Conservation (phyloP, 2,888 invertebrate species). For the Pardosa pseudoannulata region DNA sequence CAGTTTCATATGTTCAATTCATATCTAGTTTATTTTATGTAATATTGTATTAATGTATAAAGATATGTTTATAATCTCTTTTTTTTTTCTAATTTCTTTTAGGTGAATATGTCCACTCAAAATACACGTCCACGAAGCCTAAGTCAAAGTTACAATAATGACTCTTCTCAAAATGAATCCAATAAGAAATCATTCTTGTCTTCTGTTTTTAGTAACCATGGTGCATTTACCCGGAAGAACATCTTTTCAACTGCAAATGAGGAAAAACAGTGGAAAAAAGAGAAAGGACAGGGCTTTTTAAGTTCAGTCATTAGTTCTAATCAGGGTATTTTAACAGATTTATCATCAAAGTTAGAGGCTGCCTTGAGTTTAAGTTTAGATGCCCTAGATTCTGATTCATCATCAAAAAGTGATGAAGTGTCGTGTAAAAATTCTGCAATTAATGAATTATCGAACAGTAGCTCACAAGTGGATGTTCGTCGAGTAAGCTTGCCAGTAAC, state of each 20-base stretch:
- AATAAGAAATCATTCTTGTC: conserved; percentile 53
- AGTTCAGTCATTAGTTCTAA: conserved; percentile 77
- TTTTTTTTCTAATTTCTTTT: no score
- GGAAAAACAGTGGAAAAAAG: conserved; percentile 61
- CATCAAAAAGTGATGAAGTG: conserved; percentile 56
- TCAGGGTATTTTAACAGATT: conserved; percentile 76
- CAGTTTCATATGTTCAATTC: no score
- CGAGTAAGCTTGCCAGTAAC: conserved; percentile 58
- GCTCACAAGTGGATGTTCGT: conserved; percentile 49
- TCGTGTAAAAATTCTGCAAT: conserved; percentile 52
- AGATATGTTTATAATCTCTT: no score
- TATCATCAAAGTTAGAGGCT: conserved; percentile 77
- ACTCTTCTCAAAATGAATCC: neutral
- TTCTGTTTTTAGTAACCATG: conserved; percentile 54
- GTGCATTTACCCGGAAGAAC: conserved; percentile 46
- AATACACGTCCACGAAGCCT: conserved; percentile 21
- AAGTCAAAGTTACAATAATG: neutral
- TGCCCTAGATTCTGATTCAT: conserved; percentile 66
- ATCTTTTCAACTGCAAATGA: conserved; percentile 37
- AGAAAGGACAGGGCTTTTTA: conserved; percentile 76
- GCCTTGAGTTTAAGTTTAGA: conserved; percentile 74
- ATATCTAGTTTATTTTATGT: no score
- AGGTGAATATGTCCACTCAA: conserved; percentile 14
- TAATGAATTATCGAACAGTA: conserved; percentile 42
- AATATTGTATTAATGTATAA: no score